These are phyloP conservation scores for Phylloscopus trochiloides DNA, from an alignment of 2,113 vertebrate species.

Conservation along the genomic window DNA sequence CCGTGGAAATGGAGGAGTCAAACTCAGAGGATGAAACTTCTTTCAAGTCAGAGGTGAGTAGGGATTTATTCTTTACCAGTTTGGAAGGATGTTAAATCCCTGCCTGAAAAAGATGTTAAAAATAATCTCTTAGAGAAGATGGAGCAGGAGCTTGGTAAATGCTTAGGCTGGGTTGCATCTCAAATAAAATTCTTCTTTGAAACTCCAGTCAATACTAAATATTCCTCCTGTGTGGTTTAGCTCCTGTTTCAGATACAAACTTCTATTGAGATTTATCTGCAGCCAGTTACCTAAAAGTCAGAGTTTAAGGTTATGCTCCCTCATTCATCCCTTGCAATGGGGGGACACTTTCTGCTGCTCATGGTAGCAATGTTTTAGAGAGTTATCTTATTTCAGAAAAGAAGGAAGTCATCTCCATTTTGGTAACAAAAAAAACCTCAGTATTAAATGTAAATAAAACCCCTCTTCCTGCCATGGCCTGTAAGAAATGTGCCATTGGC, in stretches of 20 bases:
- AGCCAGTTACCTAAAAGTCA: background rate
- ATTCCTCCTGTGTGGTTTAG: background rate
- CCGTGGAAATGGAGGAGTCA: conserved; percentile 88
- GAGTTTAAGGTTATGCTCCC: background rate
- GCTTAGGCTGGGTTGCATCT: background rate
- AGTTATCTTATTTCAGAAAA: background rate
- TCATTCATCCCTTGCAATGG: background rate
- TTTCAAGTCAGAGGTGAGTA: conserved; percentile 92
- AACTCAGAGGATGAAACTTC: conserved; percentile 95
- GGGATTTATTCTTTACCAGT: background rate
- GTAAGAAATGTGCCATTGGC: background rate
- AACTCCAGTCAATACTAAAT: background rate
- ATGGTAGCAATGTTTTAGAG: background rate
- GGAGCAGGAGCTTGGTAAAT: background rate
- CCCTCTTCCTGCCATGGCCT: background rate
- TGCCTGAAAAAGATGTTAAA: background rate
- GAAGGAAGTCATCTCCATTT: background rate
- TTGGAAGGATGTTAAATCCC: background rate
- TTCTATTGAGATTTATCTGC: background rate
- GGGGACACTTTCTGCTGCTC: background rate
- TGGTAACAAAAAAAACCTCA: background rate
- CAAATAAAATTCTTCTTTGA: background rate
- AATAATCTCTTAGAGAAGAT: background rate
- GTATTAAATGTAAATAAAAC: background rate
- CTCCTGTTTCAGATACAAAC: background rate